Conservation (phyloP, 2,113 vertebrate genomes). For the Laticauda colubrina region DNA sequence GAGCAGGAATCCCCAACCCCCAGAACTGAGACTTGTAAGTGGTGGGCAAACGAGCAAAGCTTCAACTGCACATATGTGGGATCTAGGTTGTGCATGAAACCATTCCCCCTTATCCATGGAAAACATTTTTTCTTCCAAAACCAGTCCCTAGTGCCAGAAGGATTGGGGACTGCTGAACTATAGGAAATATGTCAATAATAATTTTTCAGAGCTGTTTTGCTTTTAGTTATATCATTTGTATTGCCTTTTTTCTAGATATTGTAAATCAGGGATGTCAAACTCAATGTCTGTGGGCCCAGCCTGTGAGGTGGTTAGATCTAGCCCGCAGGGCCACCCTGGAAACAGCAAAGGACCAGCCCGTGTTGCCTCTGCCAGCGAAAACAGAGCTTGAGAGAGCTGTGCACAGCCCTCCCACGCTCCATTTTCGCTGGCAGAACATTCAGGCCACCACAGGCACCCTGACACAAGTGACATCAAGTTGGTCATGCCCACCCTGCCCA, state of each 20-base stretch:
- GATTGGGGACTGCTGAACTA: neutral
- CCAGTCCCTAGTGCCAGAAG: neutral
- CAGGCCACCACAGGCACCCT: too few species aligned
- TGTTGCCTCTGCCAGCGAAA: too few species aligned
- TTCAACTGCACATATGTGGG: neutral
- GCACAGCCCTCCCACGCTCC: too few species aligned
- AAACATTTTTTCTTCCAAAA: neutral
- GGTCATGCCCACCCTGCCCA: too few species aligned
- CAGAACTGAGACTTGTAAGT: neutral
- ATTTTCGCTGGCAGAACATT: too few species aligned
- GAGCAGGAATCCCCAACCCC: neutral
- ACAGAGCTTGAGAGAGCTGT: too few species aligned
- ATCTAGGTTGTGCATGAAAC: neutral
- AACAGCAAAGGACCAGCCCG: too few species aligned
- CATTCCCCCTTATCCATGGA: neutral
- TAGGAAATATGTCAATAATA: neutral
- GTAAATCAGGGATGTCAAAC: too few species aligned
- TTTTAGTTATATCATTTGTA: neutral
- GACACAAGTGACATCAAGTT: too few species aligned
- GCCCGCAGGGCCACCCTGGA: too few species aligned
- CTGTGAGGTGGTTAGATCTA: too few species aligned
- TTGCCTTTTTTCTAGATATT: neutral
- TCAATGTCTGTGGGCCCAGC: too few species aligned
- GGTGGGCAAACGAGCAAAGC: neutral
- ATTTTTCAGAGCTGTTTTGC: neutral